phyloP scores from a whole-genome alignment of 2,113 vertebrate genomes.

The Macquaria australasica region DNA sequence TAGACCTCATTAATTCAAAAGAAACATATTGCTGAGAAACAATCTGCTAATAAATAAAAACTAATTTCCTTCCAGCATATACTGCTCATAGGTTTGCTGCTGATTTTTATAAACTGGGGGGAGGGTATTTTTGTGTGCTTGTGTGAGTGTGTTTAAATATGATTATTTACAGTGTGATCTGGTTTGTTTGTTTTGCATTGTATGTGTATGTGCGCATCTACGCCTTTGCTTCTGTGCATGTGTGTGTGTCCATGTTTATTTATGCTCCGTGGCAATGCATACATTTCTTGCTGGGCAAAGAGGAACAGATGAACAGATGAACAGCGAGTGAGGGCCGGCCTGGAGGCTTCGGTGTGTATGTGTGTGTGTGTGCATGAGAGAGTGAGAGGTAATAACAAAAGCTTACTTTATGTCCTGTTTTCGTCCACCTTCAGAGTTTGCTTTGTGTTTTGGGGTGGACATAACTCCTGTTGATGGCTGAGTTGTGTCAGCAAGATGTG shows the following conservation, averaged over 20 bases:
- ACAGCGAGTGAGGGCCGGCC: constrained; percentile 41
- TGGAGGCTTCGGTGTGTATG: constrained; percentile 15
- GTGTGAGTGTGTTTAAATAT: constrained; percentile 47
- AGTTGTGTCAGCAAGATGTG: constrained; percentile 59
- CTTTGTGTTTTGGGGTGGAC: constrained; percentile 52
- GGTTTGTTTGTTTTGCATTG: constrained; percentile 40
- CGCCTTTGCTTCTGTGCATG: constrained; percentile 33
- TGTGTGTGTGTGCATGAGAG: background rate
- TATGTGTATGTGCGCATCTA: constrained; percentile 15
- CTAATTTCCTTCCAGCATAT: constrained; percentile 23
- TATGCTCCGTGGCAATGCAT: constrained; percentile 54
- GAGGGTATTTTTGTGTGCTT: constrained; percentile 31
- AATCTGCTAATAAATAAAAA: constrained; percentile 34
- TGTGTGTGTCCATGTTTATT: constrained; percentile 59
- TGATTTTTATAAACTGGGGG: background rate
- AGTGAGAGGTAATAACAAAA: constrained; percentile 41
- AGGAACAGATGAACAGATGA: constrained; percentile 64
- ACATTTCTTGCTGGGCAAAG: constrained; percentile 61
- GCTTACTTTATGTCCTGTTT: constrained; percentile 42
- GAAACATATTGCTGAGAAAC: constrained; percentile 34
- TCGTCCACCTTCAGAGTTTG: constrained; percentile 51
- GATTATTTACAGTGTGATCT: constrained; percentile 43
- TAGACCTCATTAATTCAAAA: constrained; percentile 39
- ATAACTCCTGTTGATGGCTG: constrained; percentile 61
- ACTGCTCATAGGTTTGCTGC: constrained; percentile 21